phyloP scores from a whole-genome alignment of 2,113 vertebrate genomes.

The Gorsachius goisagi region DNA sequence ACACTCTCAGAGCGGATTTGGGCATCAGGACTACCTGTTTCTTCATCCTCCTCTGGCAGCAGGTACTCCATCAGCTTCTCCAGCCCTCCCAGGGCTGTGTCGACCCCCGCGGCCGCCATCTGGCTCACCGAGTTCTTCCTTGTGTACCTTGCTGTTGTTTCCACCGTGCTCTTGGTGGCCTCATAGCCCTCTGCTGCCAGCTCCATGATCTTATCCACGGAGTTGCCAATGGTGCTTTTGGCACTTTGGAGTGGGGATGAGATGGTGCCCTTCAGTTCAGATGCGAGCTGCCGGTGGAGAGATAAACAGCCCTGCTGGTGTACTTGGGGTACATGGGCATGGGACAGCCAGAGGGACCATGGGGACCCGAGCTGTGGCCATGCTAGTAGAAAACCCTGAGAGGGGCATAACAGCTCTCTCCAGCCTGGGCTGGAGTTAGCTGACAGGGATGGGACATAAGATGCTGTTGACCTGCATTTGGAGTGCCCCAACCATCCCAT shows the following conservation, averaged over 20 bases:
- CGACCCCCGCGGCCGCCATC: constrained; percentile 69
- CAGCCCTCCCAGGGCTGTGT: constrained; percentile 65
- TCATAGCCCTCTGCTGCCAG: constrained; percentile 57
- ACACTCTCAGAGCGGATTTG: neutral
- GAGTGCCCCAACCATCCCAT: rapidly evolving
- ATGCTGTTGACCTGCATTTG: neutral
- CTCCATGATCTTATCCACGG: constrained; percentile 71
- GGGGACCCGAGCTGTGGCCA: neutral
- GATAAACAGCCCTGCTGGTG: neutral
- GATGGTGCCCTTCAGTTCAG: constrained; percentile 76
- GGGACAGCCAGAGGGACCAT: neutral
- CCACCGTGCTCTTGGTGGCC: constrained; percentile 62
- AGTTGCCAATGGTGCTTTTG: constrained; percentile 69
- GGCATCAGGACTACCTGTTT: constrained; percentile 65
- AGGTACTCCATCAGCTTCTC: constrained; percentile 76
- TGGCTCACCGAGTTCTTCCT: constrained; percentile 68
- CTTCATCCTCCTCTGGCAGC: constrained; percentile 62
- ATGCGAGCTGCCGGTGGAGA: constrained; percentile 66
- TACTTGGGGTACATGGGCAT: neutral
- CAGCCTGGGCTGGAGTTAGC: neutral
- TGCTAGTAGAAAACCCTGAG: neutral
- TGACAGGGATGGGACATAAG: neutral
- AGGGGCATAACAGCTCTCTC: neutral
- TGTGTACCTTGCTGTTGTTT: constrained; percentile 49
- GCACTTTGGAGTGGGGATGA: constrained; percentile 69